Evolutionary conservation across 2,797 vertebrate species (phyloP), one percentile per base, ranked within the genome.

Genomic region (Siniperca obscura): DNA sequence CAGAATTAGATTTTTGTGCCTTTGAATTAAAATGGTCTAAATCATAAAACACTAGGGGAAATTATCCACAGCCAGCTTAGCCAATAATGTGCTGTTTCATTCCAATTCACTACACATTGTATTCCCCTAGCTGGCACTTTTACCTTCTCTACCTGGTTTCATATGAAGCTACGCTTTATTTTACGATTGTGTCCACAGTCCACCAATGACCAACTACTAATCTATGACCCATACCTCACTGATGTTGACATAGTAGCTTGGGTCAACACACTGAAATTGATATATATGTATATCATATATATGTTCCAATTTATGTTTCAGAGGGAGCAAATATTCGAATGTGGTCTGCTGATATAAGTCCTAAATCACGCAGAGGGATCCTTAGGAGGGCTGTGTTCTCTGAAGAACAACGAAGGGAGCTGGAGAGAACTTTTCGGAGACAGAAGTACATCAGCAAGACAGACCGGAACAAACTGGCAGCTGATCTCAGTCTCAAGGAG

Each of bases 391-490:
- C 98, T 2, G 98, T 99, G 38, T 99, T 99, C 95, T 98, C 98
- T 0, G 98, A 99, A 84, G 97, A 98, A 62, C 98, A 99, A 94
- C 96, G 98, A 81, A 98, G 97, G 89, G 96, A 97, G 88, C 96
- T 99, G 92, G 98, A 99, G 95, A 98, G 94, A 94, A 99, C 97
- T 84, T 99, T 99, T 91, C 95, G 97, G 86, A 97, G 97, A 88
- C 98, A 99, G 95, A 99, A 99, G 87, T 99, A 99, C 88, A 99
- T 99, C 95, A 99, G 97, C 94, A 99, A 99, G 92, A 97, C 95
- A 56, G 98, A 99, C 90, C 94, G 98, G 76, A 98, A 97, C 94
- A 98, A 98, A 91, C 94, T 99, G 80, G 97, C 98, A 61, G 91
- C 96, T 76, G 97, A 93, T 81, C 96, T 99, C 84, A 96, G 96